These are phyloP conservation scores for Megalonaias nervosa DNA, from an alignment of 1,140 invertebrate genomes.

Conservation along the genomic window DNA sequence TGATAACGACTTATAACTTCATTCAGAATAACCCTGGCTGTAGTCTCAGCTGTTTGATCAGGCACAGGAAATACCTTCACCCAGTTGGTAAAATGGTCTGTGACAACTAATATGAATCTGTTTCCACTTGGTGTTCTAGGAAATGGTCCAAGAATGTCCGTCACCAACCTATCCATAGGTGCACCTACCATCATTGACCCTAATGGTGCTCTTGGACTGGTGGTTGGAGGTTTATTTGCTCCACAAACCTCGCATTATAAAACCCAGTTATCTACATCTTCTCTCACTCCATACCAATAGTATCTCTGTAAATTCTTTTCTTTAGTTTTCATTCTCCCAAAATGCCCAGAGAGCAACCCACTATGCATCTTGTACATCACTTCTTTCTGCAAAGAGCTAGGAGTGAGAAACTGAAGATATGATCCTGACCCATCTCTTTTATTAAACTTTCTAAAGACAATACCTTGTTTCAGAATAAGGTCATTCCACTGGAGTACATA, in stretches of 20 bases:
- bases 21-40: slow-evolving; percentile 40
- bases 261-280: slow-evolving; percentile 6
- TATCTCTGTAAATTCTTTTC: background rate
- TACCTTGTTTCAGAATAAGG: background rate
- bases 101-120: slow-evolving; percentile 46
- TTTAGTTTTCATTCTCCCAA: background rate
- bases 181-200: background rate
- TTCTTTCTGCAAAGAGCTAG: background rate
- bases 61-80: slow-evolving; percentile 41
- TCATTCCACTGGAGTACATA: background rate
- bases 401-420: background rate
- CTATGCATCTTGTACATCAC: background rate
- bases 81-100: slow-evolving; percentile 50
- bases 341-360: too few species aligned
- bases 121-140: slow-evolving; percentile 41
- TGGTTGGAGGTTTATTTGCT: background rate
- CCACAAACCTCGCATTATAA: slow-evolving; percentile 10
- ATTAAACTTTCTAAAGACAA: background rate
- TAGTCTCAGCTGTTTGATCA: slow-evolving; percentile 46
- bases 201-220: slow-evolving; percentile 1
- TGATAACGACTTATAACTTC: slow-evolving; percentile 50
- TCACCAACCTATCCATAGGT: slow-evolving; percentile 22
- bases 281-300: slow-evolving; percentile 1
- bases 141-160: slow-evolving; percentile 50
- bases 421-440: background rate